Conservation (phyloP, 2,113 vertebrate genomes). For the Nibea coibor region DNA sequence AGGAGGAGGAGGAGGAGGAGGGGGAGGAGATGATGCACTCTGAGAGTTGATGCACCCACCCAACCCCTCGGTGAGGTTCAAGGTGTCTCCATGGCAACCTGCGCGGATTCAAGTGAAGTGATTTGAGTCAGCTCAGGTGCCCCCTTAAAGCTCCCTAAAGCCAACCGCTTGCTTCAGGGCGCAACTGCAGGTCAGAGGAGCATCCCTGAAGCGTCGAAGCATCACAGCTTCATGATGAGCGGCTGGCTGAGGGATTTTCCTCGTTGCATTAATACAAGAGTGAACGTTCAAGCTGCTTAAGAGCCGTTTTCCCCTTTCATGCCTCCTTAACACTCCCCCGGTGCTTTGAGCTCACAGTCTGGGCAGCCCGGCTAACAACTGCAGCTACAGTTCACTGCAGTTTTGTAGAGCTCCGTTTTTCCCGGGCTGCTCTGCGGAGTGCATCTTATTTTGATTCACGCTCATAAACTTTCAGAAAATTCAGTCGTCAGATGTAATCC, state of each 20-base stretch:
- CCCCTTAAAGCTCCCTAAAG: not conserved
- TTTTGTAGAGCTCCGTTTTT: no score
- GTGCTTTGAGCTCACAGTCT: no score
- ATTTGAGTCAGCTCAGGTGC: not conserved
- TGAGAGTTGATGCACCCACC: constrained; percentile 14
- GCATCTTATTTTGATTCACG: no score
- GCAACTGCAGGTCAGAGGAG: not conserved
- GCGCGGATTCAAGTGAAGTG: not conserved
- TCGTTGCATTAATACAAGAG: not conserved
- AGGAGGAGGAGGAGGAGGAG: not conserved
- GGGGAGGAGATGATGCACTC: not conserved
- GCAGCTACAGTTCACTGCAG: no score
- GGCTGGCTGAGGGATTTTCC: not conserved
- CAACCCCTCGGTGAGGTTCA: not conserved
- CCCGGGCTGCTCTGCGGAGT: no score
- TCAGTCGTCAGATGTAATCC: no score
- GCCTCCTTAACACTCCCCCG: no score
- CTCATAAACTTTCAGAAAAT: no score
- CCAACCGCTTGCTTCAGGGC: not conserved
- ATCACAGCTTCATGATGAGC: constrained; percentile 13
- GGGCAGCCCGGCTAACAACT: no score
- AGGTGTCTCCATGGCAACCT: constrained; percentile 51
- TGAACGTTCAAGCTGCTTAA: not conserved
- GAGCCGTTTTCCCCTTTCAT: not conserved
- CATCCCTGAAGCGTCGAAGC: no score